These are phyloP conservation scores for Anser cygnoides DNA, from an alignment of 2,113 vertebrate species.

Conservation along the genomic window DNA sequence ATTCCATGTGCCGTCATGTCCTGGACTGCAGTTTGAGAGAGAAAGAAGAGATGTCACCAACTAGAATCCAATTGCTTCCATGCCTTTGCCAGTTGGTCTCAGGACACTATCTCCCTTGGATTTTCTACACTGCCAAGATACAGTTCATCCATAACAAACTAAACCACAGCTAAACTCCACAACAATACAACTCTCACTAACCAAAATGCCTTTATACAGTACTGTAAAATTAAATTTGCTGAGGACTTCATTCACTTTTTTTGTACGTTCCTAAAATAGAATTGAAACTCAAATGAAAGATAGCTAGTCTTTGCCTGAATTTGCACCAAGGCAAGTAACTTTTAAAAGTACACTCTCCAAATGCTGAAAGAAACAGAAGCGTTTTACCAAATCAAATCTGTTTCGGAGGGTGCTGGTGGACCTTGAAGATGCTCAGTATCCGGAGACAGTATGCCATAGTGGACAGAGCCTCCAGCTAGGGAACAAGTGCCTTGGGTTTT, in stretches of 20 bases:
- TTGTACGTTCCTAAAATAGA: background rate
- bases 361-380: background rate
- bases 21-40: conserved; percentile 72
- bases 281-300: background rate
- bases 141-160: background rate
- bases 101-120: background rate
- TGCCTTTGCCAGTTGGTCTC: background rate
- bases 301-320: background rate
- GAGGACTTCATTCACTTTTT: background rate
- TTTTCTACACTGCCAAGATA: background rate
- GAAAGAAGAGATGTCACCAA: background rate
- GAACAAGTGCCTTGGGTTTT: background rate
- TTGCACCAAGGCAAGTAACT: background rate
- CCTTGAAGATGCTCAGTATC: background rate
- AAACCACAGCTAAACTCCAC: background rate
- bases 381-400: background rate
- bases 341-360: background rate
- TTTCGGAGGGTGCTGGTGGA: background rate
- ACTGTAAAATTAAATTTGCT: background rate
- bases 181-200: background rate
- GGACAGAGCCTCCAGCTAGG: background rate
- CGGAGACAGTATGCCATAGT: background rate
- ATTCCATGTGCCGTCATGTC: conserved; percentile 79
- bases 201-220: background rate
- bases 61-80: background rate